phyloP scores from a whole-genome alignment of 2,797 vertebrate species.

The Pipistrellus nathusii region DNA sequence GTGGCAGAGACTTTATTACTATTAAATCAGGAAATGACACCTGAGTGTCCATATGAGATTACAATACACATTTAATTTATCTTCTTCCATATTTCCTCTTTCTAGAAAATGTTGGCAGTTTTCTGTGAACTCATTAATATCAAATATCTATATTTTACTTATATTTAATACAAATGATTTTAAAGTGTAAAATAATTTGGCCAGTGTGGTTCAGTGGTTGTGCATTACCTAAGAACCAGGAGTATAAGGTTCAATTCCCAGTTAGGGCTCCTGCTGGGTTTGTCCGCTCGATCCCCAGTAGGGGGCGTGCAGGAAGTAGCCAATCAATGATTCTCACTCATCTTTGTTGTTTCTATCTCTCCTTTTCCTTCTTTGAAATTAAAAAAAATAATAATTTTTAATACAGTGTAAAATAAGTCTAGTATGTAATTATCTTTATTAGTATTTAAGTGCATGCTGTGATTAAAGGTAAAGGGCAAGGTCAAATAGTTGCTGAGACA shows the following conservation, averaged over 20 bases:
- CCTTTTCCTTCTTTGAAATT: no score
- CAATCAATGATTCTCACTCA: no score
- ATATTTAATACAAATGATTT: not conserved
- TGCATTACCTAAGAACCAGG: no score
- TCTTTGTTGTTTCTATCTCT: no score
- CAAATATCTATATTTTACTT: not conserved
- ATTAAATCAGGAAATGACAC: slow-evolving; percentile 58
- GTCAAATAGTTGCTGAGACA: not conserved
- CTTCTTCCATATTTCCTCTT: not conserved
- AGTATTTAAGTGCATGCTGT: not conserved
- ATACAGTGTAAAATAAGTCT: not conserved
- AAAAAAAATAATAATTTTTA: no score
- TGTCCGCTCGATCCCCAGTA: no score
- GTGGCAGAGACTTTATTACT: slow-evolving; percentile 37
- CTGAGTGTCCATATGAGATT: slow-evolving; percentile 9
- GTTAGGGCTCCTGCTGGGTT: no score
- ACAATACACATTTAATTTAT: slow-evolving; percentile 45
- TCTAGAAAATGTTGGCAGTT: slow-evolving; percentile 21
- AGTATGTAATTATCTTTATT: not conserved
- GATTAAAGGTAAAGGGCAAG: not conserved
- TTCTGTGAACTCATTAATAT: slow-evolving; percentile 39
- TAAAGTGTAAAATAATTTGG: not conserved
- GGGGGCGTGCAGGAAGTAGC: no score
- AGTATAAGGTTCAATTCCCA: no score
- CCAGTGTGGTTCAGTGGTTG: no score